Base-by-base conservation (phyloP, 92 coral and sea anemone genomes). In the Palythoa grandis region DNA sequence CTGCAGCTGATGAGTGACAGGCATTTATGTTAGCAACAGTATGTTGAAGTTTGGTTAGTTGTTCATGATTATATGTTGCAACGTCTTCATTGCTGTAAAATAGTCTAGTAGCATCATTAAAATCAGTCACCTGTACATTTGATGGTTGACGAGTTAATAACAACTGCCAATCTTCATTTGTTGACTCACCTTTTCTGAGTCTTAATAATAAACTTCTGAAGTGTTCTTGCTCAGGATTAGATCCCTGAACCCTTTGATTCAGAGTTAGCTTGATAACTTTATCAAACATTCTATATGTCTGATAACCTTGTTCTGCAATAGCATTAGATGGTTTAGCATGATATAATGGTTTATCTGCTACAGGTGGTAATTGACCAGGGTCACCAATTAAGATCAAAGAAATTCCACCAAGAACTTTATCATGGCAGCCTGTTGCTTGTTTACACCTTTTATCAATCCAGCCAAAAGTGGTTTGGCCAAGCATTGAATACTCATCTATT, bases 361-460 rank as follows among this genome's bases (percentile, higher is more conserved):
- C 35, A 29, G 35, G 35, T 29, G 35, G 35, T 29, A 29, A 60
- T 60, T 60, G 66, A 60, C 66, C 66, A 60, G 66, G 66, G 66
- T 60, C 66, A 60, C 66, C 66, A 60, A 60, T 60, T 60, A 60
- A 60, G 66, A 60, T 60, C 66, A 17, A 60, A 60, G 66, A 60
- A 60, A 60, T 60, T 60, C 66, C 66, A 60, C 66, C 66, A 60
- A 60, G 66, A 60, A 60, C 66, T 60, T 60, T 60, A 60, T 60
- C 66, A 60, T 60, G 66, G 66, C 66, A 60, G 66, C 66, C 66
- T 60, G 66, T 60, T 29, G 35, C 35, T 29, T 29, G 35, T 29
- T 29, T 29, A 29, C 35, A 29, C 35, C 35, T 29, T 29, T 60
- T 60, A 60, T 60, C 66, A 60, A 60, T 60, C 65, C 65, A 58